phyloP scores from a whole-genome alignment of 1,140 invertebrate species.

The Leptinotarsa lineolata region DNA sequence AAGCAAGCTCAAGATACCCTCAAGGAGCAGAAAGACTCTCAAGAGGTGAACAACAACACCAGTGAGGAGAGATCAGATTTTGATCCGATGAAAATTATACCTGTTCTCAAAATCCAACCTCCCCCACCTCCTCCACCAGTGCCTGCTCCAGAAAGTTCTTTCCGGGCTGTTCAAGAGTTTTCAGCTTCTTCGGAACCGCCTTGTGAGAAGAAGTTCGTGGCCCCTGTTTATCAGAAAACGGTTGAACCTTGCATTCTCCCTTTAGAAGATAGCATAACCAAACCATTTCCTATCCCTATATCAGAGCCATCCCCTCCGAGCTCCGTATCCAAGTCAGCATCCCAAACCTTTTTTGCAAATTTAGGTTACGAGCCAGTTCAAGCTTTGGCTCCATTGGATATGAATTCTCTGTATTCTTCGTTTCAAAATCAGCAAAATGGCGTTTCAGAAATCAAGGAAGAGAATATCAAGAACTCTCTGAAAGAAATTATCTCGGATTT shows the following conservation, averaged over 20 bases:
- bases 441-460: conserved; percentile 58
- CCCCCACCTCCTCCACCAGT: not conserved
- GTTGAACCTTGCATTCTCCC: not conserved
- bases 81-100: not conserved
- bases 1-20: conserved; percentile 39
- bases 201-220: conserved; percentile 1
- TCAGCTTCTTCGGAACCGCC: not conserved
- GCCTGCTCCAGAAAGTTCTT: not conserved
- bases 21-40: not conserved
- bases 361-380: conserved; percentile 31
- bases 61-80: not conserved
- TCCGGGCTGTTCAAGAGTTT: no score
- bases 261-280: not conserved
- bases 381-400: conserved; percentile 33
- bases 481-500: conserved; percentile 67
- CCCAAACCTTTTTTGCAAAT: conserved; percentile 8
- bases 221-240: not conserved
- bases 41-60: not conserved
- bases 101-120: not conserved
- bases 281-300: not conserved
- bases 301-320: not conserved
- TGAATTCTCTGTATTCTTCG: conserved; percentile 12
- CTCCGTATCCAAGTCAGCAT: not conserved
- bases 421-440: conserved; percentile 9
- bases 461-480: conserved; percentile 62